Evolutionary conservation across 2,113 vertebrate species (phyloP).

Genomic region (Cnemophilus loriae): DNA sequence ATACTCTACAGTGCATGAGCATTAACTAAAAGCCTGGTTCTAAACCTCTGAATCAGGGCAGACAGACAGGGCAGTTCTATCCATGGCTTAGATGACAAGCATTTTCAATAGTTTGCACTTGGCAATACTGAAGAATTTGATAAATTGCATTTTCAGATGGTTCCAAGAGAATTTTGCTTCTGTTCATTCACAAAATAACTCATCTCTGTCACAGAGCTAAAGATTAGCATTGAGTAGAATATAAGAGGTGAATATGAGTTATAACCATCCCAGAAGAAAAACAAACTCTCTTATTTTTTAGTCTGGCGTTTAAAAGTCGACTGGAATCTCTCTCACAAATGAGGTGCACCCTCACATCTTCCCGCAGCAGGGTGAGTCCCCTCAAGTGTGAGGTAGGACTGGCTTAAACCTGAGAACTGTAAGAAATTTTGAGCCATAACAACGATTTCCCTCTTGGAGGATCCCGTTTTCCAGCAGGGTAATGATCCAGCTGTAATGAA

Average conservation of each 20-base stretch:
- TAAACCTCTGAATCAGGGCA: not conserved
- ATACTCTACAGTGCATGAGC: not conserved
- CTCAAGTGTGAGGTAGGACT: not conserved
- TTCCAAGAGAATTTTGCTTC: not conserved
- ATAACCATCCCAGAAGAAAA: not conserved
- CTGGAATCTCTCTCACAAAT: not conserved
- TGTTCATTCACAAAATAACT: not conserved
- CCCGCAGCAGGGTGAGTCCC: not conserved
- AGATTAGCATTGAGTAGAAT: not conserved
- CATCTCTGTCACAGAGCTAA: not conserved
- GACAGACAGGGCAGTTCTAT: not conserved
- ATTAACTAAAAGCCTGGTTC: not conserved
- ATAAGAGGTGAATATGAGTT: not conserved
- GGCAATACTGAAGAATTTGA: not conserved
- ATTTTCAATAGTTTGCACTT: not conserved
- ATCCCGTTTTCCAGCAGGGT: not conserved
- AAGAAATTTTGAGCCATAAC: not conserved
- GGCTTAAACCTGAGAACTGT: not conserved
- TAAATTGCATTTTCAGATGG: not conserved
- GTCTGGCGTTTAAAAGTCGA: not conserved
- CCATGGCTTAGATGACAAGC: not conserved
- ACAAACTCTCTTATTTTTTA: not conserved
- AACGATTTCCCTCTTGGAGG: not conserved
- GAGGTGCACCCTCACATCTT: not conserved
- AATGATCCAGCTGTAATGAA: conserved; percentile 58